A percentile compares a stretch with the other conserved stretches of the same genome.
Evolutionary conservation across 2,797 vertebrate species (phyloP).

Genomic region (Melopsittacus undulatus): DNA sequence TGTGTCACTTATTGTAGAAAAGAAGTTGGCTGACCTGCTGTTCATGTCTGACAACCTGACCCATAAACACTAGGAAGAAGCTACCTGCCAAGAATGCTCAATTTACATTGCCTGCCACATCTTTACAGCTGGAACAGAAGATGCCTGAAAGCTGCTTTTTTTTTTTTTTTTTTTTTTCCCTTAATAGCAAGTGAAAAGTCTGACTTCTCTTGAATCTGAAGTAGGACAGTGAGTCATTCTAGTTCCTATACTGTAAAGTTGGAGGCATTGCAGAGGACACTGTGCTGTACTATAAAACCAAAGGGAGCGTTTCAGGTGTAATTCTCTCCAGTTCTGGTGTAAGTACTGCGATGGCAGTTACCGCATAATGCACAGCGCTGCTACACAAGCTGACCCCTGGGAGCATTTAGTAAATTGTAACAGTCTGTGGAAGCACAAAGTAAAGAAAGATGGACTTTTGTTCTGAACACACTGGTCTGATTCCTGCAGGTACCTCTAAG

Average conservation of each 20-base stretch:
- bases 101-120: background rate
- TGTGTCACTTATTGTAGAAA: background rate
- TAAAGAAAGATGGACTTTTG: background rate
- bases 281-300: constrained; percentile 16
- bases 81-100: constrained; percentile 24
- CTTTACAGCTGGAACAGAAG: background rate
- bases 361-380: background rate
- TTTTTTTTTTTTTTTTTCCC: background rate
- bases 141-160: background rate
- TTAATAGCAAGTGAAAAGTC: background rate
- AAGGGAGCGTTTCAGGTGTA: background rate
- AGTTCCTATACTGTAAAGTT: background rate
- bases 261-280: background rate
- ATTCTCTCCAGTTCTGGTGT: background rate
- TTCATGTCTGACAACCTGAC: constrained; percentile 28
- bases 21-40: constrained; percentile 5
- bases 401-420: constrained; percentile 39
- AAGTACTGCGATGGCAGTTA: background rate
- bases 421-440: background rate
- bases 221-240: constrained; percentile 27
- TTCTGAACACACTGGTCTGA: background rate
- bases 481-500: background rate
- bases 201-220: background rate
- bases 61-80: constrained; percentile 34
- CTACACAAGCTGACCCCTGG: background rate